Conservation (phyloP, 2,797 vertebrate genomes). For the Hippopotamyrus pictus region DNA sequence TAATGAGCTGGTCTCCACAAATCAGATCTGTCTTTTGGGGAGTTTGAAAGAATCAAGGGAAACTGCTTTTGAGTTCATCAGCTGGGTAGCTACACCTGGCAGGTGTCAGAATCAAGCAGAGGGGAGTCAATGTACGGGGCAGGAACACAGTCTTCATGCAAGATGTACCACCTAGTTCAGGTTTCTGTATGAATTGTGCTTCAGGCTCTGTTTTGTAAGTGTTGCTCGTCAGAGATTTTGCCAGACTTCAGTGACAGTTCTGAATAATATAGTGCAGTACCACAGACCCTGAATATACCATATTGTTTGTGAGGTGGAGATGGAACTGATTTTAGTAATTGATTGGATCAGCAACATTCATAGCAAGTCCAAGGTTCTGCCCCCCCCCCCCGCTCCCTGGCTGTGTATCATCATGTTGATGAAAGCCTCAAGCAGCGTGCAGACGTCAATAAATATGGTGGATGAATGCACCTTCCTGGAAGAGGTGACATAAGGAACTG, state of each 20-base stretch:
- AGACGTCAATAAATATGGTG: background rate
- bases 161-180: background rate
- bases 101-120: background rate
- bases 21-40: conserved; percentile 8
- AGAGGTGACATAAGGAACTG: background rate
- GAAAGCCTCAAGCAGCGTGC: background rate
- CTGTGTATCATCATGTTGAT: background rate
- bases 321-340: background rate
- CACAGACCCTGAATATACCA: background rate
- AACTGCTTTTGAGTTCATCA: conserved; percentile 16
- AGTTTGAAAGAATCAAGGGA: conserved; percentile 7
- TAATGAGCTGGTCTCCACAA: conserved; percentile 2
- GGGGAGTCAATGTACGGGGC: background rate
- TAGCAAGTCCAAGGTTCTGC: background rate
- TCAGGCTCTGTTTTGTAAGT: background rate
- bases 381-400: background rate
- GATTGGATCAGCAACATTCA: background rate
- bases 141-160: background rate
- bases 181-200: background rate
- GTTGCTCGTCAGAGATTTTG: background rate
- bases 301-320: background rate
- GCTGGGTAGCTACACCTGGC: background rate
- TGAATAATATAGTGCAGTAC: background rate
- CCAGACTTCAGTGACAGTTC: background rate
- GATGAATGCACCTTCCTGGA: background rate